Evolutionary conservation across 2,113 vertebrate genomes (phyloP), one percentile per base, ranked within the genome.

Genomic region (Trogon surrucura): DNA sequence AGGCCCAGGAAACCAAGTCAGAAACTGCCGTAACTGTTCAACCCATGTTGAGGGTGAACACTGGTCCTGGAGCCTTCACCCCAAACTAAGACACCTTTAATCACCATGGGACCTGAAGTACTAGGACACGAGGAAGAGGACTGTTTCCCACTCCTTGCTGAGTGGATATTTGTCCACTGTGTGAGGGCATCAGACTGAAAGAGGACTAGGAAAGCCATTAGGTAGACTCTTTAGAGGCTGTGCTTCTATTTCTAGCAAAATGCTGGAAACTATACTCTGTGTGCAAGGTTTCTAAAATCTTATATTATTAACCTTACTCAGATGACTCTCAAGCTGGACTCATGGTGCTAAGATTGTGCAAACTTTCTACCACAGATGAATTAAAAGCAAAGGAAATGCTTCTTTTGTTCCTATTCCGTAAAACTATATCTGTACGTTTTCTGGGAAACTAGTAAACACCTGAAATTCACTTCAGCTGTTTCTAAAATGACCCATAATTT

Each of bases 271-370:
- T 32, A 9, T 26, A 21, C 10, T 48, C 36, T 50, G 27, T 23
- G 25, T 75, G 38, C 60, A 81, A n/a, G 60, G 26, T 48, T 82
- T 83, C 29, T 80, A 77, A 88, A 74, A 53, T 22, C 29, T 65
- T 48, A 18, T 80, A 19, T 16, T 30, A 45, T 70, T 65, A 23
- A 53, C 18, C 23, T 88, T 77, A 83, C 54, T 73, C 23, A 48
- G 20, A 34, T 64, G 20, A 64, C 61, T 84, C 25, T 64, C 60
- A 75, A 78, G 12, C 38, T 77, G 56, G 41, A 77, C 2, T 89
- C 17, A 48, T 0, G 7, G 17, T 58, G 26, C 34, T 78, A 65
- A 77, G 9, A 51, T 12, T 0, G 0, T 50, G 19, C 16, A 73
- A 91, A 87, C 23, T 32, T 16, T 17, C 23, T 48, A 44, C 11